Conservation (phyloP, 2,113 vertebrate genomes). For the Odocoileus virginianus region DNA sequence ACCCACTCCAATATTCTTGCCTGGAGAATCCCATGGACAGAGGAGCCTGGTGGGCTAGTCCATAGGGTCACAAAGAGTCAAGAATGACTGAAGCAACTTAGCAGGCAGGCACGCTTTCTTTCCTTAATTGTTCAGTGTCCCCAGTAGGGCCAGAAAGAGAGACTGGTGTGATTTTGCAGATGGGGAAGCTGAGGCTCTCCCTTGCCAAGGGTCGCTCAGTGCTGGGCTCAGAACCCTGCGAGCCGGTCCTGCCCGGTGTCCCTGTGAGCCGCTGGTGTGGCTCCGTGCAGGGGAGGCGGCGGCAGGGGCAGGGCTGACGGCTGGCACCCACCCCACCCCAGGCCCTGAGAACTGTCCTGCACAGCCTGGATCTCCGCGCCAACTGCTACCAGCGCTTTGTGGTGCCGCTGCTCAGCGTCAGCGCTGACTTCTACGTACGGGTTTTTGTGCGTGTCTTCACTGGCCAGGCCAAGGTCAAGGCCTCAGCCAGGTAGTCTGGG, state of each 20-base stretch:
- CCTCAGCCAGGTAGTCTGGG: conserved; percentile 87
- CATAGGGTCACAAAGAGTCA: neutral
- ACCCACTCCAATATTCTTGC: neutral
- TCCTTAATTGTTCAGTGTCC: neutral
- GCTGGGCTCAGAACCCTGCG: neutral
- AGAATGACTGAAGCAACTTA: neutral
- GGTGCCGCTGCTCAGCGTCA: conserved; percentile 88
- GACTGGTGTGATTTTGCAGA: neutral
- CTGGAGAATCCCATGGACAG: neutral
- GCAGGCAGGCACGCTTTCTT: accelerated
- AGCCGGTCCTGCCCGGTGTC: neutral
- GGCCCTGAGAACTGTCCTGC: conserved; percentile 92
- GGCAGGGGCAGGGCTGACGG: neutral
- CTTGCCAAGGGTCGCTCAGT: neutral
- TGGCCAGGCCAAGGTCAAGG: conserved; percentile 90
- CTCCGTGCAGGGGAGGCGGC: accelerated
- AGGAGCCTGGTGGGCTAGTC: neutral
- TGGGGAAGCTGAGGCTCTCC: neutral
- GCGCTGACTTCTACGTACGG: conserved; percentile 92
- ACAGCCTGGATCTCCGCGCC: conserved; percentile 90
- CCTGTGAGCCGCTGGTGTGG: neutral
- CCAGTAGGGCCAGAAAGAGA: neutral
- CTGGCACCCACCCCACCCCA: neutral
- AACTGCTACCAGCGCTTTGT: conserved; percentile 95
- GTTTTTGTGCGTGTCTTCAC: conserved; percentile 91